A percentile compares a stretch with the other conserved stretches of the same genome.
phyloP scores from a whole-genome alignment of 1,140 invertebrate genomes.

The Conus ventricosus region DNA sequence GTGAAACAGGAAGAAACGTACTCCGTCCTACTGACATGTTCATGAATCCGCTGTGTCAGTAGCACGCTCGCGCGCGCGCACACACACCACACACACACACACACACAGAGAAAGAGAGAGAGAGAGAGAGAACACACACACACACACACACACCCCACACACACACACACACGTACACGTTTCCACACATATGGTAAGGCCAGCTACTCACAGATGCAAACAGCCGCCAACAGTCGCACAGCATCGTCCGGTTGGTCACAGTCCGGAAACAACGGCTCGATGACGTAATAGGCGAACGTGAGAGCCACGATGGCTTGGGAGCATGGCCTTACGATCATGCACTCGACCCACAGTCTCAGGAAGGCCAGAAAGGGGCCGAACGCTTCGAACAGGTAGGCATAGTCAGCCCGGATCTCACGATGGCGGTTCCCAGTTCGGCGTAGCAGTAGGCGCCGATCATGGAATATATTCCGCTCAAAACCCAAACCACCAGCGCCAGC shows the following conservation, averaged over 20 bases:
- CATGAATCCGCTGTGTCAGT: too few relatives aligned
- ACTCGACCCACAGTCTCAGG: slow-evolving; percentile 78
- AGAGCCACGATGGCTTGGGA: slow-evolving; percentile 76
- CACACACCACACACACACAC: too few relatives aligned
- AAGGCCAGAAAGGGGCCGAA: slow-evolving; percentile 74
- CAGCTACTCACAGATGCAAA: slow-evolving; percentile 70
- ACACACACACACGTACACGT: neutral
- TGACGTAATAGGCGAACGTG: slow-evolving; percentile 74
- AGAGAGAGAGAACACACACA: neutral
- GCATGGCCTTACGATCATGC: slow-evolving; percentile 84
- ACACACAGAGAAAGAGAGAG: too few relatives aligned
- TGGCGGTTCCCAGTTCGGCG: slow-evolving; percentile 71
- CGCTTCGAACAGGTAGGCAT: slow-evolving; percentile 73
- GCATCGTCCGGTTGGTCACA: slow-evolving; percentile 71
- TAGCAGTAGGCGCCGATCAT: slow-evolving; percentile 78
- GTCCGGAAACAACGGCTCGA: slow-evolving; percentile 73
- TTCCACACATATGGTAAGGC: neutral
- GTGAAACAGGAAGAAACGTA: too few relatives aligned
- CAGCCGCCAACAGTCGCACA: slow-evolving; percentile 65
- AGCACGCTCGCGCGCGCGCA: too few relatives aligned
- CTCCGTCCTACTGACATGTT: too few relatives aligned
- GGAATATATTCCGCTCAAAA: slow-evolving; percentile 86
- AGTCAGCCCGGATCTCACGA: slow-evolving; percentile 72
- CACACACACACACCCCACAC: neutral
- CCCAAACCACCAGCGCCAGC: slow-evolving; percentile 89